Conservation (phyloP, 2,888 invertebrate genomes). For the Alsophila aescularia region DNA sequence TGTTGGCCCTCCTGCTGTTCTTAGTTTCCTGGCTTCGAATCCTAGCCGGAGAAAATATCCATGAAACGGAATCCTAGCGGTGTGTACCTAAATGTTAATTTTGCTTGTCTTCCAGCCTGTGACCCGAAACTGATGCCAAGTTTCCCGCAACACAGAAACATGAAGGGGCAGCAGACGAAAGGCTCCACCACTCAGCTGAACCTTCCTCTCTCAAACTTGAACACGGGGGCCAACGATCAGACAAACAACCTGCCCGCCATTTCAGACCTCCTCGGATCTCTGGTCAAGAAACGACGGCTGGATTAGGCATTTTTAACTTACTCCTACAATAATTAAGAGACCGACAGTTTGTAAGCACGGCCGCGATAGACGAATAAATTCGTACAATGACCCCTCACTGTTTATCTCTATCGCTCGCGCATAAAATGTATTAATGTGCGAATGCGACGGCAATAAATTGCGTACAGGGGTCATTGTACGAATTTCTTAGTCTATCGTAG, state of each 20-base stretch:
- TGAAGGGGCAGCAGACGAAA: slow-evolving; percentile 83
- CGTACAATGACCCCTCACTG: no score
- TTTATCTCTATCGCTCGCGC: no score
- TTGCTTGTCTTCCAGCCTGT: slow-evolving; percentile 87
- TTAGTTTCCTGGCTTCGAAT: no score
- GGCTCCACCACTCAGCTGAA: slow-evolving; percentile 68
- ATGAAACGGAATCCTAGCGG: no score
- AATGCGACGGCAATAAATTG: no score
- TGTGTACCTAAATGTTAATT: background rate
- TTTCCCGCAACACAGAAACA: slow-evolving; percentile 97
- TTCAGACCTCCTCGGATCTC: slow-evolving; percentile 91
- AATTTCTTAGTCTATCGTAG: no score
- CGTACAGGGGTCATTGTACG: no score
- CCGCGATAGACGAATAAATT: no score
- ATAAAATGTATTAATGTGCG: no score
- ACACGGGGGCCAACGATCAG: slow-evolving; percentile 87
- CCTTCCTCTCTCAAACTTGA: slow-evolving; percentile 75
- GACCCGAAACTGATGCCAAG: slow-evolving; percentile 99
- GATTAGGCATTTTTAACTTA: slow-evolving; percentile 81
- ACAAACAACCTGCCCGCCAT: slow-evolving; percentile 91
- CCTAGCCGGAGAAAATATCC: no score
- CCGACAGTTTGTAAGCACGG: background rate
- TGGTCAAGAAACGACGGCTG: slow-evolving; percentile 91
- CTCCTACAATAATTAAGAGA: background rate
- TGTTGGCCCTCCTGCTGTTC: no score